Conservation (phyloP, 1,140 invertebrate genomes). For the Rhopalosiphum maidis region DNA sequence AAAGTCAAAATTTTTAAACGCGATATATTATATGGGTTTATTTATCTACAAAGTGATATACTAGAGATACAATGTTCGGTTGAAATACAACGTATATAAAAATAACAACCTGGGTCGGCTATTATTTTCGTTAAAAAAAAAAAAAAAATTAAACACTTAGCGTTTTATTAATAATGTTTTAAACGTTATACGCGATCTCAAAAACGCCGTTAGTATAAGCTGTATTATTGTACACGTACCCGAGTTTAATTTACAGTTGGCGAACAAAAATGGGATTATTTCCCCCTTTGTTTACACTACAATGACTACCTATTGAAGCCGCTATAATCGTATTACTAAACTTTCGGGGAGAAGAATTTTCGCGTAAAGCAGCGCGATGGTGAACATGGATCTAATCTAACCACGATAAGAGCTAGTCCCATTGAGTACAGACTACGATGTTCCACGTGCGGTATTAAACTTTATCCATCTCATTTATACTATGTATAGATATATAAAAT, state of each 20-base stretch:
- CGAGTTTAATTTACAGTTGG: background rate
- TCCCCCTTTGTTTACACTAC: background rate
- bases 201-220: conserved; percentile 8
- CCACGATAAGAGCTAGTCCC: background rate
- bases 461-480: background rate
- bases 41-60: background rate
- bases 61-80: no score
- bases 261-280: background rate
- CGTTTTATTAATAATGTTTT: conserved; percentile 8
- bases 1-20: background rate
- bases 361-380: background rate
- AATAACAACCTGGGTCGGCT: background rate
- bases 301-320: background rate
- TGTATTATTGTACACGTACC: background rate
- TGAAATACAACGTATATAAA: background rate
- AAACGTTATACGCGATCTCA: background rate
- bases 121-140: background rate
- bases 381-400: background rate
- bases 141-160: background rate
- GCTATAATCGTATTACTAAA: background rate
- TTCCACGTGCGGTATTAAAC: background rate
- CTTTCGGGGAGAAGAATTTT: background rate
- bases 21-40: background rate
- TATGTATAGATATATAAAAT: background rate
- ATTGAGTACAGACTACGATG: background rate